phyloP scores from a whole-genome alignment of 2,888 invertebrate genomes.

The Cheilosia scutellata region DNA sequence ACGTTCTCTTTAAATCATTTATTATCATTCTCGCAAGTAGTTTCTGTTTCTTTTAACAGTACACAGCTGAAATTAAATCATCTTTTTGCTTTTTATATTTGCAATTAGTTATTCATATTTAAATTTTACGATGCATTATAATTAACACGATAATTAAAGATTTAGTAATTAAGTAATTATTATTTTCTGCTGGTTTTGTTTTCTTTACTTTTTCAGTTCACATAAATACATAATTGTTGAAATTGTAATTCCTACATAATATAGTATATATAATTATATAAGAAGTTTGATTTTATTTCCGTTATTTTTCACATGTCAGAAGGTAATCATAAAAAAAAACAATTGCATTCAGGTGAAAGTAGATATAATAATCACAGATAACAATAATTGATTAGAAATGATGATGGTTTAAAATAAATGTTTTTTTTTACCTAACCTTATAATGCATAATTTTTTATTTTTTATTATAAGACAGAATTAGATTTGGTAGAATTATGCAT shows the following conservation, averaged over 20 bases:
- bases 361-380: constrained; percentile 71
- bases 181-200: constrained; percentile 39
- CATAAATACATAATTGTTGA: constrained; percentile 68
- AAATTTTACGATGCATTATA: constrained; percentile 60
- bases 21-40: constrained; percentile 54
- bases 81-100: constrained; percentile 17
- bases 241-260: constrained; percentile 60
- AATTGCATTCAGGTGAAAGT: constrained; percentile 75
- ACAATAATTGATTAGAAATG: constrained; percentile 57
- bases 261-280: constrained; percentile 24
- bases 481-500: not conserved
- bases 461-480: constrained; percentile 1
- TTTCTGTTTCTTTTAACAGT: constrained; percentile 36
- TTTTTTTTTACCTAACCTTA: constrained; percentile 13
- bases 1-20: constrained; percentile 40
- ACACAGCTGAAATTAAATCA: constrained; percentile 37
- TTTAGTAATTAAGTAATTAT: constrained; percentile 67
- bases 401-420: constrained; percentile 29
- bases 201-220: constrained; percentile 37
- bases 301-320: constrained; percentile 58
- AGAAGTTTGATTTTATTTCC: constrained; percentile 29
- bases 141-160: constrained; percentile 72
- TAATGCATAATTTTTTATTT: constrained; percentile 5
- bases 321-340: constrained; percentile 30
- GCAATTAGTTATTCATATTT: constrained; percentile 26